Base-by-base conservation (phyloP, 1,140 invertebrate species). In the Ctenoplectra terminalis region DNA sequence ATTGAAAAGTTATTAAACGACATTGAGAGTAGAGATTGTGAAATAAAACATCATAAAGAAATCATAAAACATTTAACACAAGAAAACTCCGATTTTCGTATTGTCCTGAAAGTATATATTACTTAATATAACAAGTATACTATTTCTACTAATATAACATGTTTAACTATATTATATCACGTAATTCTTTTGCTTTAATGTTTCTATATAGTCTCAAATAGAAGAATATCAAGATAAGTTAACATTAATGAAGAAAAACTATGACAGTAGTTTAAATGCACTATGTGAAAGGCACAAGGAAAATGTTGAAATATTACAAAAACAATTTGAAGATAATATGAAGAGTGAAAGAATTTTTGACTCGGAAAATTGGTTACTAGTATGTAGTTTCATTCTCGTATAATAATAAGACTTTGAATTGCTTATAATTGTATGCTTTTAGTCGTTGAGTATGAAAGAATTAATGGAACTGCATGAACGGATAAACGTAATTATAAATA, bases 381-480 rank as follows among this genome's bases (percentile, higher is more conserved):
- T 89, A 83, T n/a, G 54, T 52, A 13, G 60, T 40, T n/a, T 7
- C 9, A 34, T n/a, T 54, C 56, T 11, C 2, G 26, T 29, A 15
- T n/a, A 23, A 58, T 48, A 43, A 15, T n/a, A n/a, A 34, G 26
- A 58, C 29, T n/a, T 61, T 40, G 43, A 56, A 60, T 63, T 29
- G 13, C 58, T 70, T 9, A 56, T 80, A 50, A 61, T 43, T 69
- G 54, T 52, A 46, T 61, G 2, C 23, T 85, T 87, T 15, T 60
- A 89, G 87, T 86, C 88, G n/a, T 63, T 89, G 43, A 82, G 56
- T 23, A 66, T 66, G 54, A 85, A 88, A 50, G 85, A 89, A 77
- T 61, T 87, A 40, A 74, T 63, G 29, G 81, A 81, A 20, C 48
- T 87, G 11, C 61, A 87, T 56, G 69, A 81, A 73, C 67, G 52